phyloP scores from a whole-genome alignment of 2,797 vertebrate genomes.

The Tadarida brasiliensis region DNA sequence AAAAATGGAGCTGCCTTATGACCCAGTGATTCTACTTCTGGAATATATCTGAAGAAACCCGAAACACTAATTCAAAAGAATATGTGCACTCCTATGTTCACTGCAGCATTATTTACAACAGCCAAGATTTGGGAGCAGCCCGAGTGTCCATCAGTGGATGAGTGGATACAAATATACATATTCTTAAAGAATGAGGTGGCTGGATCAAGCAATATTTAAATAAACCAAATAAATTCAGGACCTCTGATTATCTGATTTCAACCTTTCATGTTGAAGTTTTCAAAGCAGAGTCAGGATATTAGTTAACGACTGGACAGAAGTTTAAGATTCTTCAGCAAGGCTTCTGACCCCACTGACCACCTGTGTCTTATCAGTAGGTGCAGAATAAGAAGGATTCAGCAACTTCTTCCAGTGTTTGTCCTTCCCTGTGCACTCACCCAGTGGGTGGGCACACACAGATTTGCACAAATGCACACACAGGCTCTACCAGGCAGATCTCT shows the following conservation, averaged over 20 bases:
- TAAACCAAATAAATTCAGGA: not conserved
- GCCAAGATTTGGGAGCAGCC: not conserved
- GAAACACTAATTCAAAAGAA: not conserved
- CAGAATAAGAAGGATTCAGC: not conserved
- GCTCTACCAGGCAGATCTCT: not conserved
- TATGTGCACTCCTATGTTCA: not conserved
- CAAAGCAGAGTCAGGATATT: not conserved
- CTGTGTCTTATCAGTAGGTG: not conserved
- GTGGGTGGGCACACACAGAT: not conserved
- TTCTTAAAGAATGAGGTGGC: not conserved
- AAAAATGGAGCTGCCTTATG: not conserved
- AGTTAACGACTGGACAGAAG: not conserved
- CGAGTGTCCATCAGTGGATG: not conserved
- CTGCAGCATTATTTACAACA: not conserved
- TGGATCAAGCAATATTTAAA: slow-evolving; percentile 29
- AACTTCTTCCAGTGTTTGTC: not conserved
- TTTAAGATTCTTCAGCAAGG: not conserved
- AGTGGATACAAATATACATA: not conserved
- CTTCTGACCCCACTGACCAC: not conserved
- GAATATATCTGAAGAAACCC: not conserved
- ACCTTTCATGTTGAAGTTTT: not conserved
- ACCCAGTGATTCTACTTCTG: not conserved
- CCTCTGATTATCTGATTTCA: not conserved
- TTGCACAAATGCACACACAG: not conserved
- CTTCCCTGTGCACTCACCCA: not conserved